Evolutionary conservation across 1,140 invertebrate genomes (phyloP).

Genomic region (Grapholita molesta): DNA sequence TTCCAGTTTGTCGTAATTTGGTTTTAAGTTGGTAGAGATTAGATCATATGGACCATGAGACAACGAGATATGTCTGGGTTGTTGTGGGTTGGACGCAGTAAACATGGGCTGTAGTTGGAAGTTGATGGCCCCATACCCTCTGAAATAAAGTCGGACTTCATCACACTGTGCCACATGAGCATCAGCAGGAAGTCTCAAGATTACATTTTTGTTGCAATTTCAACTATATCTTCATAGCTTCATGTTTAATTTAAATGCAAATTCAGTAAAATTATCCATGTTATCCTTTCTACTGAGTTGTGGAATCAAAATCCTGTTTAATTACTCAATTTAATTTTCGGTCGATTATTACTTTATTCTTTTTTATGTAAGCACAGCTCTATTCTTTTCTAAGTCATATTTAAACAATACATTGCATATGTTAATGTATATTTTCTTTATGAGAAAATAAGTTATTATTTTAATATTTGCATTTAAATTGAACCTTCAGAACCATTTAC

Average conservation of each 20-base stretch:
- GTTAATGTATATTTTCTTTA: too few species aligned
- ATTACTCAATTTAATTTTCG: too few species aligned
- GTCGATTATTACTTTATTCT: too few species aligned
- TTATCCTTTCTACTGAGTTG: too few species aligned
- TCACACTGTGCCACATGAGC: constrained; percentile 56
- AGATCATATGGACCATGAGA: constrained; percentile 80
- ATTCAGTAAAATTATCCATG: not conserved
- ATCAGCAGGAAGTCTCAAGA: constrained; percentile 47
- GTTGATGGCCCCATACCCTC: constrained; percentile 70
- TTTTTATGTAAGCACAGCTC: too few species aligned
- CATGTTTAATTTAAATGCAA: not conserved
- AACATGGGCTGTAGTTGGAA: constrained; percentile 63
- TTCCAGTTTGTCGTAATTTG: constrained; percentile 39
- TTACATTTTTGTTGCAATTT: constrained; percentile 63
- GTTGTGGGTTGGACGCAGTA: constrained; percentile 77
- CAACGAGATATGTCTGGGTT: constrained; percentile 79
- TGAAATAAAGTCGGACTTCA: constrained; percentile 76
- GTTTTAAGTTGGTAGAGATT: constrained; percentile 45
- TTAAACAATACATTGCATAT: too few species aligned
- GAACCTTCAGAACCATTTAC: not conserved
- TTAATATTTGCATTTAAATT: not conserved
- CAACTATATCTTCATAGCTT: constrained; percentile 25
- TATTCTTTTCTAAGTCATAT: too few species aligned
- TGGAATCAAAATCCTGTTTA: too few species aligned
- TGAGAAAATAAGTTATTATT: too few species aligned